A percentile compares a stretch with the other conserved stretches of the same genome.
Evolutionary conservation across 2,888 invertebrate species (phyloP).

Genomic region (Heteromyza rotundicornis): DNA sequence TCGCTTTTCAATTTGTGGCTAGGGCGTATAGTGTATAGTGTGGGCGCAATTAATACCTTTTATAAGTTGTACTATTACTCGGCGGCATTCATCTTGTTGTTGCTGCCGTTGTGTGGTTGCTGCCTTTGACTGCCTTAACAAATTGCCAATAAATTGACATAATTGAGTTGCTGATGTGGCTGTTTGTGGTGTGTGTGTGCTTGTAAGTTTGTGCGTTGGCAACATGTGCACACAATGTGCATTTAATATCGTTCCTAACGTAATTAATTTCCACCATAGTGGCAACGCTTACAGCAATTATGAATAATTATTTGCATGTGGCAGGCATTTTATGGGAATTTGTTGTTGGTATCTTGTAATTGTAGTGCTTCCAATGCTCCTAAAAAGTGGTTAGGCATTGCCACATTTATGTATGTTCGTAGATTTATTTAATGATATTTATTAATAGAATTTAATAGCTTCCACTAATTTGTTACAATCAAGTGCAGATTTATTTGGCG

Average conservation of each 20-base stretch:
- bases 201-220: too few relatives aligned
- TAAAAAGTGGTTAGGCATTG: too few relatives aligned
- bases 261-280: not conserved
- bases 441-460: too few relatives aligned
- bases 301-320: not conserved
- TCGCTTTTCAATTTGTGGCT: not conserved
- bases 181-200: too few relatives aligned
- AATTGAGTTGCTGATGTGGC: not conserved
- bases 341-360: not conserved
- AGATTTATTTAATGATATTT: too few relatives aligned
- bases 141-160: not conserved
- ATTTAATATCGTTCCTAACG: not conserved
- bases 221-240: not conserved
- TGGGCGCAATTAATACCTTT: not conserved
- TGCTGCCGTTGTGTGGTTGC: too few relatives aligned
- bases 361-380: not conserved
- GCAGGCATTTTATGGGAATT: not conserved
- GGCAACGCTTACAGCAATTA: not conserved
- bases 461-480: too few relatives aligned
- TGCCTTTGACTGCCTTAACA: too few relatives aligned
- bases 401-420: too few relatives aligned
- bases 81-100: not conserved
- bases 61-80: not conserved
- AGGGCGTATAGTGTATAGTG: too few relatives aligned
- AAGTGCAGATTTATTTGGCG: too few relatives aligned